phyloP scores from a whole-genome alignment of 2,113 vertebrate genomes.

The Bambusicola thoracicus region DNA sequence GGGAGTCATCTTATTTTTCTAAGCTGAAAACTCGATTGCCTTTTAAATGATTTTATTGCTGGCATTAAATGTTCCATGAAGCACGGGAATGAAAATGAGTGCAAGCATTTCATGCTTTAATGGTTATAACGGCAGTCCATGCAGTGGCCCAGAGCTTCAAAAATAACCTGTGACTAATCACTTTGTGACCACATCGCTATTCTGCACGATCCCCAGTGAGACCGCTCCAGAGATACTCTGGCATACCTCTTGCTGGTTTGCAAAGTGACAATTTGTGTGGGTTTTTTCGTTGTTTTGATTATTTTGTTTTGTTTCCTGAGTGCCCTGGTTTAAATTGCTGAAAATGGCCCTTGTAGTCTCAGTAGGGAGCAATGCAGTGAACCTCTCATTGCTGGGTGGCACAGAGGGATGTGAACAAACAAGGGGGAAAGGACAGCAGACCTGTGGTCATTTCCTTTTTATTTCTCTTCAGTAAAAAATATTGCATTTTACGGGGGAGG shows the following conservation, averaged over 20 bases:
- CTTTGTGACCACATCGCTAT: constrained; percentile 9
- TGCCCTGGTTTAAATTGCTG: neutral
- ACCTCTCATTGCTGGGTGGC: neutral
- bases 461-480: neutral
- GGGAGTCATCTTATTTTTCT: constrained; percentile 66
- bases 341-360: neutral
- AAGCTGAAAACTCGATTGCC: constrained; percentile 58
- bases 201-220: neutral
- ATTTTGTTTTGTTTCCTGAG: neutral
- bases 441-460: neutral
- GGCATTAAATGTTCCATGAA: constrained; percentile 66
- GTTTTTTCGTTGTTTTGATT: neutral
- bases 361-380: neutral
- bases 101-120: constrained; percentile 68
- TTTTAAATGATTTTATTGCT: constrained; percentile 69
- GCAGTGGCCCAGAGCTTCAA: constrained; percentile 54
- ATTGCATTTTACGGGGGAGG: neutral
- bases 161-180: constrained; percentile 61
- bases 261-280: neutral
- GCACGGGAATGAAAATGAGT: constrained; percentile 57
- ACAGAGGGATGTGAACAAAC: neutral
- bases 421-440: neutral
- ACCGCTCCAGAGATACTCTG: constrained; percentile 8
- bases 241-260: neutral
- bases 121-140: constrained; percentile 12